Evolutionary conservation across 2,797 vertebrate species (phyloP), one percentile per base, ranked within the genome.

Genomic region (Platyrinchus mystaceus): DNA sequence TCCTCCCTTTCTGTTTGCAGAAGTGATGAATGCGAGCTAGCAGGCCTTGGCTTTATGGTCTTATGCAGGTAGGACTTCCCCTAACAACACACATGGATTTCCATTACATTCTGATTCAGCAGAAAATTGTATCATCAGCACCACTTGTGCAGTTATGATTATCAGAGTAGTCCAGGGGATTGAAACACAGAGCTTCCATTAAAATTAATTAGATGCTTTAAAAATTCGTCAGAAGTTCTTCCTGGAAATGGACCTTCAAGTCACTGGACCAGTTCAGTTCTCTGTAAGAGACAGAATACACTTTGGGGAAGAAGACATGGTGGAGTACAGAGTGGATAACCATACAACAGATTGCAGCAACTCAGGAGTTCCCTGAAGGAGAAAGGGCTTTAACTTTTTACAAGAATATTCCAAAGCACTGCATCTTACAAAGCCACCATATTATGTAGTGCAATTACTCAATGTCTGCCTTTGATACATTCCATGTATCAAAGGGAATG

Each of bases 71-170:
- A 90, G 78, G 49, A 85, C 75, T 93, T 95, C n/a, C 68, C 30
- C 46, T 93, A 85, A 89, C 75, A 93, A 50, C 39, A 71, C 1
- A 1, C 81, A 92, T 84, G 81, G 93, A 93, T 95, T 95, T 95
- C 89, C 87, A 87, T 95, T 94, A 90, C 32, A 2, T 71, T 90
- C 81, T 85, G 88, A 90, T 93, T 94, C 92, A 93, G 84, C 81
- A 90, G 92, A 82, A 92, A 90, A 94, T 90, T 80, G 84, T 87
- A 85, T 87, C 78, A 92, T 76, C 74, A 69, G 74, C 80, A 85
- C 49, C 63, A 58, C 75, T 94, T 80, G 56, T 75, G 53, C 53
- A 80, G 84, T 60, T 85, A 60, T 92, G 58, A 89, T 90, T 92
- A 82, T 77, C 84, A 56, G 68, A 77, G 78, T 74, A 74, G 68